Base-by-base conservation (phyloP, 2,113 vertebrate species). In the Callopanchax toddi region DNA sequence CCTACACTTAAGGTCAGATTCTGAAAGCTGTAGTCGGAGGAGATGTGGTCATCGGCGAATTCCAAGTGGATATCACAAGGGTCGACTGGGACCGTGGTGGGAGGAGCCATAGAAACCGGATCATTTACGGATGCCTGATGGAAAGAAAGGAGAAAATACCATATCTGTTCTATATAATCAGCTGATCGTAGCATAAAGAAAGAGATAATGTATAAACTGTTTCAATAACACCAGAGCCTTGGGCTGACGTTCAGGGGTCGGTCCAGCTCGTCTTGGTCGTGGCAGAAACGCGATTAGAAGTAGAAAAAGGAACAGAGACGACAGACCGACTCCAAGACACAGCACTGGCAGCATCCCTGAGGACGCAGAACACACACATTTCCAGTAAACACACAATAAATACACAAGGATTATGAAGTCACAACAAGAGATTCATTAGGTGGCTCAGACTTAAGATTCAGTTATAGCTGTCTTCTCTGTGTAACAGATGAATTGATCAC, bases 21-120 rank as follows among this genome's bases (percentile, higher is more conserved):
- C 17, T 57, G 48, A n/a, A n/a, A n/a, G n/a, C n/a, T n/a, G 46
- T 79, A 81, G 2, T 71, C 11, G 0, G 51, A 16, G 36, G 87
- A 84, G 20, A 73, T 15, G 34, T 43, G 54, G 4, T 86, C 82
- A 0, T 87, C 61, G 0, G 18, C 2, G 4, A 72, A 29, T 17
- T 90, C 87, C 44, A 89, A 23, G 22, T 85, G 73, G 52, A 80
- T 52, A 45, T 84, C 73, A 25, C 58, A 43, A 2, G 17, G 77
- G 50, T 88, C 79, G 6, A 77, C 48, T 1, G 62, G 54, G 32
- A 40, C 72, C 56, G 4, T 21, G 60, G 71, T 17, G 5, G 45
- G 23, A 9, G 76, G 62, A 21, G 40, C 64, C 44, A 63, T 16
- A 64, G 70, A 56, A 22, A 74, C 60, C 1, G 49, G 57, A 25